These are phyloP conservation scores for Drosophila mojavensis DNA, from an alignment of 1,140 invertebrate species.

Conservation along the genomic window DNA sequence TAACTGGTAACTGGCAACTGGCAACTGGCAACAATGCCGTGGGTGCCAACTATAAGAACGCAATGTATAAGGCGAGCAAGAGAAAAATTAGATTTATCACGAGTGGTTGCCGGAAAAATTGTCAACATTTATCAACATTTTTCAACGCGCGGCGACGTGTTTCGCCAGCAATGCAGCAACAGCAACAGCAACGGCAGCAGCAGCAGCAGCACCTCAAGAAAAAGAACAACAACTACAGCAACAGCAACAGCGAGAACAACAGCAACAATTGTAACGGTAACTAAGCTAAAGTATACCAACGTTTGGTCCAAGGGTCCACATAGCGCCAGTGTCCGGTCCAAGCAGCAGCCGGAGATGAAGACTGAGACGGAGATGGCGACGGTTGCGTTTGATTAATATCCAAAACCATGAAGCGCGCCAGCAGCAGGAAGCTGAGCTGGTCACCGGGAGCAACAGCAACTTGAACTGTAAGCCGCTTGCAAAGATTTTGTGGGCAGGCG, in stretches of 20 bases:
- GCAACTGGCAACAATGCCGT: slow-evolving; percentile 45
- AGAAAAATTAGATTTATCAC: slow-evolving; percentile 83
- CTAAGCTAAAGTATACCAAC: slow-evolving; percentile 68
- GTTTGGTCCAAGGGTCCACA: slow-evolving; percentile 22
- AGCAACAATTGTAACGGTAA: slow-evolving; percentile 47
- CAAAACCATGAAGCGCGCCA: slow-evolving; percentile 56
- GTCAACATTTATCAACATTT: slow-evolving; percentile 84
- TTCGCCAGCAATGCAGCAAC: slow-evolving; percentile 42
- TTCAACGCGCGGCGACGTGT: slow-evolving; percentile 74
- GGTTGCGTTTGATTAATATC: slow-evolving; percentile 72
- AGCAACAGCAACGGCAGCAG: slow-evolving; percentile 20
- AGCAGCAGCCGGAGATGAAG: slow-evolving; percentile 28
- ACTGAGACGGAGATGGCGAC: slow-evolving; percentile 12
- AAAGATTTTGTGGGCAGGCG: slow-evolving; percentile 61
- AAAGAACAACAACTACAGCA: slow-evolving; percentile 34
- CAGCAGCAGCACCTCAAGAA: slow-evolving; percentile 27
- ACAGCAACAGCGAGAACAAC: slow-evolving; percentile 13
- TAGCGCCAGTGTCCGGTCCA: slow-evolving; percentile 17
- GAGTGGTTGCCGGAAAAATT: slow-evolving; percentile 83
- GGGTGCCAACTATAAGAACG: slow-evolving; percentile 49
- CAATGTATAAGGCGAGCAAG: slow-evolving; percentile 53
- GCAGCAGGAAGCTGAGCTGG: slow-evolving; percentile 34
- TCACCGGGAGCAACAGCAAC: slow-evolving; percentile 20
- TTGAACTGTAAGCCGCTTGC: slow-evolving; percentile 53
- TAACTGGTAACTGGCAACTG: slow-evolving; percentile 50